Base-by-base conservation (phyloP, 2,113 vertebrate genomes). In the Muntiacus muntjak region DNA sequence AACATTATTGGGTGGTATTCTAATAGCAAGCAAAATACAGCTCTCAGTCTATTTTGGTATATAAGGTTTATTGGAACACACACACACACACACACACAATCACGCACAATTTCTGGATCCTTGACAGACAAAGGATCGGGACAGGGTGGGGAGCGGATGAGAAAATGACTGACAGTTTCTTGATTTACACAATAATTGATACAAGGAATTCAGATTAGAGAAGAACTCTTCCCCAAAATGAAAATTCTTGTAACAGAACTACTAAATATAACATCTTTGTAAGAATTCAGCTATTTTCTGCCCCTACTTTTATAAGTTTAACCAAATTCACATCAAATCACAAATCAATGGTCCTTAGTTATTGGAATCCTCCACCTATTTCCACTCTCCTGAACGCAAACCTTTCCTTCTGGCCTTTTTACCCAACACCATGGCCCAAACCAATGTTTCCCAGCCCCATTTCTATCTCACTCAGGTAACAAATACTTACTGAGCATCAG, bases 1-100 rank as follows among this genome's bases (percentile, higher is more conserved):
- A 96, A 95, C 45, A 89, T 55, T 64, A 90, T 40, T 87, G 87
- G 78, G 84, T n/a, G 87, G 58, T 40, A 82, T 71, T 43, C 82
- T 43, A 97, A 58, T n/a, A 64, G 43, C 12, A 8, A 83, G 74
- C 76, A 78, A 96, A 87, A 81, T 92, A 64, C 47, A 96, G 64
- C 67, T 64, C n/a, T 25, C 45, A 88, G 76, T 85, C 88, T 97
- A 30, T 83, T 92, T 95, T 87, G 76, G 60, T 92, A 98, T 97
- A 95, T 64, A 96, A 92, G 50, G 87, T 95, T 88, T 71, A 88
- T n/a, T 92, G 96, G 91, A 95, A 98, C 45, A 52, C 30, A 81
- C 45, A 79, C 30, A 81, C 45, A 79, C 43, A 78, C 14, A 45
- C 40, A 78, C 3, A 40, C 40, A 40, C 40, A 40, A 19, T 40